phyloP scores from a whole-genome alignment of 2,888 invertebrate genomes.

The Biston betularia region DNA sequence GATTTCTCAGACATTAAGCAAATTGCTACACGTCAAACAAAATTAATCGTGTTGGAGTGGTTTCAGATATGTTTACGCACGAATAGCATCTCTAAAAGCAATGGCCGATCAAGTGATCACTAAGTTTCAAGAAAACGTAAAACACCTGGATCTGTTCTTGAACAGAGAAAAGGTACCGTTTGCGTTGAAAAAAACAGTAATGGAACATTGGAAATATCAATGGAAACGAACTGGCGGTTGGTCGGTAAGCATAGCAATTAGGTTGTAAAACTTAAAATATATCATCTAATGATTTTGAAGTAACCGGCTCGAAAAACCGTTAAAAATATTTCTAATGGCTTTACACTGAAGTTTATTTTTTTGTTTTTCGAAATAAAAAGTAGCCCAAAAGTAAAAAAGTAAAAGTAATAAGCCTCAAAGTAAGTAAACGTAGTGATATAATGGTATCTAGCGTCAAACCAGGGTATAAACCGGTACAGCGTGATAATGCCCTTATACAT shows the following conservation, averaged over 20 bases:
- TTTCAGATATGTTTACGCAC: constrained; percentile 78
- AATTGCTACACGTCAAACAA: neutral
- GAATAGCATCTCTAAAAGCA: constrained; percentile 79
- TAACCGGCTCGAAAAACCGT: neutral
- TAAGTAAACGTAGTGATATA: no score
- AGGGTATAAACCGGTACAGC: no score
- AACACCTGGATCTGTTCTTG: constrained; percentile 76
- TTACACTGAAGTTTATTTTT: no score
- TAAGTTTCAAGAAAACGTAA: constrained; percentile 77
- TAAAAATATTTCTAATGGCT: no score
- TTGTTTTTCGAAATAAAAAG: no score
- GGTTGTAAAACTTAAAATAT: neutral
- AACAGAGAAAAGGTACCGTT: constrained; percentile 75
- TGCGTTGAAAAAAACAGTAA: constrained; percentile 65
- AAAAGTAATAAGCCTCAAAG: no score
- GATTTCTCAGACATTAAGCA: no score
- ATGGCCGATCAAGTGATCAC: constrained; percentile 79
- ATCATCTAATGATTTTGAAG: neutral
- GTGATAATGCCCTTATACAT: no score
- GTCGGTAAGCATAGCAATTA: constrained; percentile 65
- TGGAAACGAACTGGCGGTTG: constrained; percentile 83
- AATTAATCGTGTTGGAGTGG: neutral
- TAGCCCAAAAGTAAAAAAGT: no score
- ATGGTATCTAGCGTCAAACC: no score
- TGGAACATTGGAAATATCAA: constrained; percentile 81